phyloP scores from a whole-genome alignment of 2,888 invertebrate genomes.

The Danaus chrysippus region DNA sequence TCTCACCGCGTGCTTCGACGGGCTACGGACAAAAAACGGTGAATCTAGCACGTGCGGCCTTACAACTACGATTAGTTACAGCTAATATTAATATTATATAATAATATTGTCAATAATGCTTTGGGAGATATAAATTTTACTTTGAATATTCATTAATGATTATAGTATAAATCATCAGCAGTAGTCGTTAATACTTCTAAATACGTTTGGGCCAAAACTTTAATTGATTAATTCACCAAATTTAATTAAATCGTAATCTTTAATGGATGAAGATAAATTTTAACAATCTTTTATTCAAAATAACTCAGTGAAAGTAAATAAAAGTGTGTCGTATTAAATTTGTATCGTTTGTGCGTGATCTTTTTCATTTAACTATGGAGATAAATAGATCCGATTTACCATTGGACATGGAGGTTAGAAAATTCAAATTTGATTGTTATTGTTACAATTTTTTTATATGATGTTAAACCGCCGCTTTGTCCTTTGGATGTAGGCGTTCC shows the following conservation, averaged over 20 bases:
- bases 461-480: conserved; percentile 17
- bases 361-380: conserved; percentile 15
- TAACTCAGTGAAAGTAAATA: conserved; percentile 36
- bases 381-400: conserved; percentile 15
- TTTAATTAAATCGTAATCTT: no score
- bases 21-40: conserved; percentile 20
- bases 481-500: no score
- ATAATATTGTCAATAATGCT: not conserved
- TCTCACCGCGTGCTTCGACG: conserved; percentile 25
- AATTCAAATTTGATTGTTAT: no score
- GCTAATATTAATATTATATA: not conserved
- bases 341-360: conserved; percentile 33
- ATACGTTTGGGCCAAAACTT: no score
- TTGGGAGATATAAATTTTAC: not conserved
- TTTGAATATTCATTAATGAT: not conserved
- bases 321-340: conserved; percentile 34
- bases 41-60: conserved; percentile 22
- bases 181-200: no score
- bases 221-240: no score
- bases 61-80: conserved; percentile 18
- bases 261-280: no score
- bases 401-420: not conserved
- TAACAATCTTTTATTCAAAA: not conserved
- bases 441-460: no score
- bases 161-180: no score